Evolutionary conservation across 2,888 invertebrate genomes (phyloP).

Genomic region (Drosophila antonietae): DNA sequence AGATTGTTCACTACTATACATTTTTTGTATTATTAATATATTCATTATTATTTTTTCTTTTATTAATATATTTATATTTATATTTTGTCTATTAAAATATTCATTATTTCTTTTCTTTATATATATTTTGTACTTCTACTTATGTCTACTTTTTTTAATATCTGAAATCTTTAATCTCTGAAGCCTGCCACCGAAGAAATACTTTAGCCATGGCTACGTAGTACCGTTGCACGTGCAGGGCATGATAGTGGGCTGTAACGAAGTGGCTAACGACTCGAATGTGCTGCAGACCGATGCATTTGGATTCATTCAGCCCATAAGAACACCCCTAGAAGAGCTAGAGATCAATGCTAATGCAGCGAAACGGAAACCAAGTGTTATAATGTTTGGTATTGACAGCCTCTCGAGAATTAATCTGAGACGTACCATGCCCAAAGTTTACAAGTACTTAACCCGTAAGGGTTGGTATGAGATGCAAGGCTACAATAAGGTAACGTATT

Average conservation of each 20-base stretch:
- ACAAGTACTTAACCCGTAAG: conserved; percentile 86
- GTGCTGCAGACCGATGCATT: conserved; percentile 61
- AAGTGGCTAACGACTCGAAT: conserved; percentile 46
- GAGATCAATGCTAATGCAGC: neutral
- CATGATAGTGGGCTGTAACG: conserved; percentile 54
- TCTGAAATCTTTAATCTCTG: neutral
- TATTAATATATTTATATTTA: no score
- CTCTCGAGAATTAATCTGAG: conserved; percentile 91
- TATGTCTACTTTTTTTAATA: neutral
- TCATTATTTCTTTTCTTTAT: neutral
- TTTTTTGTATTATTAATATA: no score
- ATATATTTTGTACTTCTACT: no score
- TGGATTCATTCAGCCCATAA: conserved; percentile 45
- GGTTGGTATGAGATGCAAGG: conserved; percentile 90
- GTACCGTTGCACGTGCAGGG: conserved; percentile 63
- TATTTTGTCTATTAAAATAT: no score
- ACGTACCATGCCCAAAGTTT: conserved; percentile 90
- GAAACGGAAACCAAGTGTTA: conserved; percentile 63
- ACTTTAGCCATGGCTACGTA: conserved; percentile 56
- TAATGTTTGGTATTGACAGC: conserved; percentile 93
- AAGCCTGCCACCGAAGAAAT: conserved; percentile 43
- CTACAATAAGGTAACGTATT: conserved; percentile 87
- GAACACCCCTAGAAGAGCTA: neutral
- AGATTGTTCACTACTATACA: no score
- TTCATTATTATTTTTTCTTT: neutral